A percentile compares a stretch with the other conserved stretches of the same genome.
phyloP scores from a whole-genome alignment of 2,797 vertebrate genomes.

The Molossus molossus region DNA sequence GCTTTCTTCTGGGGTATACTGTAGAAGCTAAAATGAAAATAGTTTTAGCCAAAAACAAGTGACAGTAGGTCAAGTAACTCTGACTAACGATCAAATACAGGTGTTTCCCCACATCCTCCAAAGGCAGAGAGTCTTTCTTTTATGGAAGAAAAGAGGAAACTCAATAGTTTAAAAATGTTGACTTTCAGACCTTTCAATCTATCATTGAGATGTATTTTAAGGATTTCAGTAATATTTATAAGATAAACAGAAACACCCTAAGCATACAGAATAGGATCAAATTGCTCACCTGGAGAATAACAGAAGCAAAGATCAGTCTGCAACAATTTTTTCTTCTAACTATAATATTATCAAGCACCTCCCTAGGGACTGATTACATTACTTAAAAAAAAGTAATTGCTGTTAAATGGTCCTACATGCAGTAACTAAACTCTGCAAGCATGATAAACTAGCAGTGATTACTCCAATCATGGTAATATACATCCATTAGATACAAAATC shows the following conservation, averaged over 20 bases:
- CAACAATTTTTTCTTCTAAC: slow-evolving; percentile 18
- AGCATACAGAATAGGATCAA: slow-evolving; percentile 34
- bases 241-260: not conserved
- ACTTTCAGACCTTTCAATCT: not conserved
- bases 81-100: not conserved
- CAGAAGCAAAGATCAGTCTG: not conserved
- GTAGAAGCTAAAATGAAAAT: slow-evolving; percentile 72
- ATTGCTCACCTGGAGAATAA: slow-evolving; percentile 47
- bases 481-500: not conserved
- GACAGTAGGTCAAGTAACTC: slow-evolving; percentile 36
- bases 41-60: slow-evolving; percentile 64
- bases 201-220: not conserved
- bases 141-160: not conserved
- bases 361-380: not conserved
- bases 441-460: not conserved
- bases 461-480: not conserved
- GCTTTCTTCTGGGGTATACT: slow-evolving; percentile 53
- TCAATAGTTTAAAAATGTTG: not conserved
- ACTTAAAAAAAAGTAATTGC: not conserved
- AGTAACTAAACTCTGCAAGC: not conserved
- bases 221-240: not conserved
- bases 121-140: not conserved
- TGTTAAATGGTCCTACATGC: not conserved
- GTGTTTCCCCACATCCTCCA: not conserved
- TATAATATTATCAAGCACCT: not conserved